phyloP scores from a whole-genome alignment of 2,113 vertebrate species.

The Atrichornis clamosus region DNA sequence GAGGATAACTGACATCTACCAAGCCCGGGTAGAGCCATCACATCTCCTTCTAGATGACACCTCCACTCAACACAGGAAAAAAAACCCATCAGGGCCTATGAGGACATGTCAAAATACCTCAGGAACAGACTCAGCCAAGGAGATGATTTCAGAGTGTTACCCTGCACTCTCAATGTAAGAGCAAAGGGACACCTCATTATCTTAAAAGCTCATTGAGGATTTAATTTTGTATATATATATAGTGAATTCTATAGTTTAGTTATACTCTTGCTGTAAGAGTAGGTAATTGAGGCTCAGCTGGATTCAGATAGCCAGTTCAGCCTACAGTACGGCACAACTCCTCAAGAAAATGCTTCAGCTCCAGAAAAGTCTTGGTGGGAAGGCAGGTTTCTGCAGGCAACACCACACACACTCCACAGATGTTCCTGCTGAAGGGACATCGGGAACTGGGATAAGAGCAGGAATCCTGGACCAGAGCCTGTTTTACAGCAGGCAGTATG shows the following conservation, averaged over 20 bases:
- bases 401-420: background rate
- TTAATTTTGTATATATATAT: background rate
- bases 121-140: background rate
- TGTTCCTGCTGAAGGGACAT: background rate
- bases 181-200: background rate
- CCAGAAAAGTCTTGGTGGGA: background rate
- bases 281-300: background rate
- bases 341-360: background rate
- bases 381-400: background rate
- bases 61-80: background rate
- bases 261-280: background rate
- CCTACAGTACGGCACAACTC: background rate
- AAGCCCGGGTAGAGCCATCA: background rate
- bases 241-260: background rate
- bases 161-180: background rate
- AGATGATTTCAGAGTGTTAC: background rate
- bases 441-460: background rate
- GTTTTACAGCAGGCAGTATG: background rate
- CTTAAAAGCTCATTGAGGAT: background rate
- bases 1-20: background rate
- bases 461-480: background rate
- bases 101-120: background rate
- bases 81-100: fast-evolving
- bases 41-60: background rate
- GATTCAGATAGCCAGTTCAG: background rate